These are phyloP conservation scores for Alligator sinensis DNA, from an alignment of 2,113 vertebrate species.

Conservation along the genomic window DNA sequence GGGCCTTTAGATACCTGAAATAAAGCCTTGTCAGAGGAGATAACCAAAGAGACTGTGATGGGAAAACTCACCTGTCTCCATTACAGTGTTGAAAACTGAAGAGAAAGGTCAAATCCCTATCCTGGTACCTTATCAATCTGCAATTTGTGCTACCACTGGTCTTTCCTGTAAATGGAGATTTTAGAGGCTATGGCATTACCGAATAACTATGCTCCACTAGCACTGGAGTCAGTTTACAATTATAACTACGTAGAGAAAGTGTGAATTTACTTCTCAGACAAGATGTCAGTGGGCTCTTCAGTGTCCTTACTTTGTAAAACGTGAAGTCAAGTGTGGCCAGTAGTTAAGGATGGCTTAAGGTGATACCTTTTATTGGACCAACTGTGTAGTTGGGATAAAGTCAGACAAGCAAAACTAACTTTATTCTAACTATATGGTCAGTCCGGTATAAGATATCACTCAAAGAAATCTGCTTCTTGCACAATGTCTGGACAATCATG, in stretches of 20 bases:
- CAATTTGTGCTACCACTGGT: background rate
- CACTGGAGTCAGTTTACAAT: background rate
- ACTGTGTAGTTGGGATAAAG: too few species aligned
- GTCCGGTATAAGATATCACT: too few species aligned
- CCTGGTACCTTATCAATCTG: background rate
- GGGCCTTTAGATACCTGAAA: background rate
- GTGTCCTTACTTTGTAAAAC: background rate
- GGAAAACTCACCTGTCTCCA: background rate
- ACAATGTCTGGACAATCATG: too few species aligned
- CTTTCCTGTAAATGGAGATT: background rate
- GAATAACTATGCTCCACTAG: background rate
- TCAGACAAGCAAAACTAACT: too few species aligned
- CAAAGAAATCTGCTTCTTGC: too few species aligned
- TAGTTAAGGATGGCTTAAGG: background rate
- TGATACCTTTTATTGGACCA: too few species aligned
- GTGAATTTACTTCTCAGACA: too few species aligned
- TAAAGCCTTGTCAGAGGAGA: accelerated
- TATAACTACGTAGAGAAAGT: background rate
- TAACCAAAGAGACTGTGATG: background rate
- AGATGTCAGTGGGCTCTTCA: too few species aligned
- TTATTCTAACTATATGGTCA: too few species aligned
- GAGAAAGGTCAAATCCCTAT: background rate
- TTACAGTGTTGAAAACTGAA: background rate
- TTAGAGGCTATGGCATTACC: accelerated
- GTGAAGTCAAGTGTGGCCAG: background rate